Conservation (phyloP, 2,888 invertebrate species). For the Alentia gelatinosa region DNA sequence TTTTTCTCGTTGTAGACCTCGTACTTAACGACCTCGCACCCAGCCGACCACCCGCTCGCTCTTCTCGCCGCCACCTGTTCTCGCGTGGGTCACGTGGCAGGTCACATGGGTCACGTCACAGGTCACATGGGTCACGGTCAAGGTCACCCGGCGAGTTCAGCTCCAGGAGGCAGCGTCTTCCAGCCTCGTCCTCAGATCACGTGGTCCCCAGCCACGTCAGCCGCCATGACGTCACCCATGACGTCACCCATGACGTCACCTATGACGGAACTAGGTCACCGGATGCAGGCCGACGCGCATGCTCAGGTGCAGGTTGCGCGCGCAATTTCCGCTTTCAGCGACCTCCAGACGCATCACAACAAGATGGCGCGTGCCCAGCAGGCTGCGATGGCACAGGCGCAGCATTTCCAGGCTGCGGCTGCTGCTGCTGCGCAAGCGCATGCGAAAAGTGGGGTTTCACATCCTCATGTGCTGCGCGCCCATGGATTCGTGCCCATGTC, state of each 20-base stretch:
- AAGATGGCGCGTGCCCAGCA: constrained; percentile 26
- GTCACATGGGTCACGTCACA: background rate
- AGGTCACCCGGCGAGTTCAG: background rate
- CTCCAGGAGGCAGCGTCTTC: background rate
- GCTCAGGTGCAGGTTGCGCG: constrained; percentile 5
- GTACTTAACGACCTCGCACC: background rate
- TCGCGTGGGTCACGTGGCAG: background rate
- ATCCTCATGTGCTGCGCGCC: background rate
- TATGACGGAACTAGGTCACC: background rate
- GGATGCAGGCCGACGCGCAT: background rate
- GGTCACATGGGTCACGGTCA: background rate
- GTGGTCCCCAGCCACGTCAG: background rate
- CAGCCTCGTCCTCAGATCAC: constrained; percentile 26
- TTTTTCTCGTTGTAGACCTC: background rate
- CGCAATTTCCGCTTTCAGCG: background rate
- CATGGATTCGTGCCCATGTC: background rate
- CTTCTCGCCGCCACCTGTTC: constrained; percentile 33
- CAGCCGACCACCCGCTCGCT: constrained; percentile 4
- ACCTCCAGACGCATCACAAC: constrained; percentile 15
- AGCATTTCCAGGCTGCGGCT: background rate
- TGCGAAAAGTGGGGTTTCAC: background rate
- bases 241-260: background rate
- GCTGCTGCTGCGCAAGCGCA: background rate
- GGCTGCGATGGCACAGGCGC: constrained; percentile 18
- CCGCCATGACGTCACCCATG: background rate